Percentiles rank a stretch among this genome's conserved stretches.
phyloP scores from a whole-genome alignment of 2,113 vertebrate genomes.

The Nesoenas mayeri region DNA sequence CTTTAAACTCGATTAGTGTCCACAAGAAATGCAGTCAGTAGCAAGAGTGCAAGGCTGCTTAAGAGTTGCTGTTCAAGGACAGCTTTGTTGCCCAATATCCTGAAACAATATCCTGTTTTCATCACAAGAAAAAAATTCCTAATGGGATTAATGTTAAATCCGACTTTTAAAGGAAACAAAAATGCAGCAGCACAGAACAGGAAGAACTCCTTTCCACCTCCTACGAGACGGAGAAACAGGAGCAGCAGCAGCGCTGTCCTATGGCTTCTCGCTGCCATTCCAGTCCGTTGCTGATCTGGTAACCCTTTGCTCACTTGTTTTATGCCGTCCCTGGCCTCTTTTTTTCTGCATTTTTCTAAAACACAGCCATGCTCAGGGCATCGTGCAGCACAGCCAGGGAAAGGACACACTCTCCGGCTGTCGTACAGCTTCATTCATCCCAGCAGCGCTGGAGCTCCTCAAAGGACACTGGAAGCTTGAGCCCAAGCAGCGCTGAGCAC shows the following conservation, averaged over 20 bases:
- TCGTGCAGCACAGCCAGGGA: neutral
- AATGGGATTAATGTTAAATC: constrained; percentile 63
- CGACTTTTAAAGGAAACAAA: constrained; percentile 16
- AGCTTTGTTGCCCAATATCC: constrained; percentile 62
- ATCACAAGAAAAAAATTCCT: constrained; percentile 47
- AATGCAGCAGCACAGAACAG: neutral
- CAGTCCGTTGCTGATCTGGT: neutral
- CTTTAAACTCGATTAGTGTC: neutral
- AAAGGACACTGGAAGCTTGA: neutral
- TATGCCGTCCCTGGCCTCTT: neutral
- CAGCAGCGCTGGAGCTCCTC: neutral
- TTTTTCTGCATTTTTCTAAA: neutral
- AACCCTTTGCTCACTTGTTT: neutral
- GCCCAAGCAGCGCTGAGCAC: neutral
- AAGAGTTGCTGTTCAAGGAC: constrained; percentile 34
- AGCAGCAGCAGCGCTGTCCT: neutral
- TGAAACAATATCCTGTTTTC: constrained; percentile 67
- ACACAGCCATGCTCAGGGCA: neutral
- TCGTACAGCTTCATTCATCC: neutral
- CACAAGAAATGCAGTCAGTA: neutral
- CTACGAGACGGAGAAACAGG: neutral
- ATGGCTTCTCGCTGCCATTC: neutral
- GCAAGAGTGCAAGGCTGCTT: neutral
- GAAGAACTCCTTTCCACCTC: neutral
- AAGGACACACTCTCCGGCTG: neutral